Conservation (phyloP, 2,888 invertebrate species). For the Blera fallax region DNA sequence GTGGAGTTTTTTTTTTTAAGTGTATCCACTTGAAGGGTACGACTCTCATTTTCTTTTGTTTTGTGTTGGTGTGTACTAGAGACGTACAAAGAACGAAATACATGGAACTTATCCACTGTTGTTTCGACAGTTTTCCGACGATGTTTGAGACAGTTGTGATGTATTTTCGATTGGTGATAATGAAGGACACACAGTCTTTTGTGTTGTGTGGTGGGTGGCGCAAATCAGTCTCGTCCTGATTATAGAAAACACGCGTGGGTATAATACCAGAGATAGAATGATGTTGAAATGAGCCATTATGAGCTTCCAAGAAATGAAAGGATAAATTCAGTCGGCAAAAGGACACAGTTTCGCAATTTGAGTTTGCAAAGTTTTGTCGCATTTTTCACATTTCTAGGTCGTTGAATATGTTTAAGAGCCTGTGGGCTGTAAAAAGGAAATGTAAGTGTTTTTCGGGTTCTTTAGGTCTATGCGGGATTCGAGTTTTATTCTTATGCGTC, state of each 20-base stretch:
- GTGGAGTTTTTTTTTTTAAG: neutral
- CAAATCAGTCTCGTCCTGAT: neutral
- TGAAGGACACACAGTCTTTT: neutral
- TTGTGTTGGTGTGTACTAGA: neutral
- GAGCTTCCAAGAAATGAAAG: neutral
- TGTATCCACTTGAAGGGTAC: neutral
- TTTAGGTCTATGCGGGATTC: neutral
- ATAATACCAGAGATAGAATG: neutral
- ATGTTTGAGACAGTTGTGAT: neutral
- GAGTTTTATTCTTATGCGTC: neutral
- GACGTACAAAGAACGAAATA: neutral
- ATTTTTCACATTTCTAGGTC: neutral
- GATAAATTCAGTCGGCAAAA: neutral
- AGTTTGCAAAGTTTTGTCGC: neutral
- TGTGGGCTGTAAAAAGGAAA: neutral
- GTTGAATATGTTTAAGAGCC: neutral
- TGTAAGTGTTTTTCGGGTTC: neutral
- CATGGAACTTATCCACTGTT: neutral
- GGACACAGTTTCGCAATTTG: neutral
- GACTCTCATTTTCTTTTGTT: neutral
- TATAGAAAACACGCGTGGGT: neutral
- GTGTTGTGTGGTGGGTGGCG: neutral
- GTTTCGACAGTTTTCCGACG: neutral
- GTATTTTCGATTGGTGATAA: neutral
- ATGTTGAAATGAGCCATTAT: neutral